A percentile compares a stretch with the other conserved stretches of the same genome.
Evolutionary conservation across 2,888 invertebrate genomes (phyloP).

Genomic region (Nemapogon koenigi): DNA sequence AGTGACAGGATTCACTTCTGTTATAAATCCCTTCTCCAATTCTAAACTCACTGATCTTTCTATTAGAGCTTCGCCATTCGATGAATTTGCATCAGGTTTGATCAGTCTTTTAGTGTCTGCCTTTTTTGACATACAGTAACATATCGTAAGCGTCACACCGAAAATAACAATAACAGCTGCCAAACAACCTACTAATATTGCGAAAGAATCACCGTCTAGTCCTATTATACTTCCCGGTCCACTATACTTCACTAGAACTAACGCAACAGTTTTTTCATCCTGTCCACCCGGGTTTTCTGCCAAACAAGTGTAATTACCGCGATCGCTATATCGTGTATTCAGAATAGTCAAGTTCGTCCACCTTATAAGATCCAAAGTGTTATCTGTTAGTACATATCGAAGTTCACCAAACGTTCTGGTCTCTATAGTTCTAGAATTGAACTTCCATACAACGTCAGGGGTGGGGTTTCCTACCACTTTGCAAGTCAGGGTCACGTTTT

Average conservation of each 20-base stretch:
- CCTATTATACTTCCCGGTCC: constrained; percentile 48
- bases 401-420: constrained; percentile 54
- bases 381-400: constrained; percentile 52
- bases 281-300: constrained; percentile 85
- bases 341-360: constrained; percentile 76
- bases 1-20: constrained; percentile 81
- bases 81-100: constrained; percentile 65
- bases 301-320: constrained; percentile 78
- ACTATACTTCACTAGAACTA: constrained; percentile 61
- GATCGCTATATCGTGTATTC: constrained; percentile 68
- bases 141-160: constrained; percentile 50
- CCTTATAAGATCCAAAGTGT: constrained; percentile 49
- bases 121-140: constrained; percentile 61
- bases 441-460: constrained; percentile 78
- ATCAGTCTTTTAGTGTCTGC: constrained; percentile 64
- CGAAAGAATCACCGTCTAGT: constrained; percentile 56
- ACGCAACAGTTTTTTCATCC: constrained; percentile 75
- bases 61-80: constrained; percentile 71
- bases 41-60: constrained; percentile 77
- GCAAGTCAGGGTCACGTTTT: constrained; percentile 78
- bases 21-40: constrained; percentile 80
- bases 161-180: constrained; percentile 52
- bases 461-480: constrained; percentile 78
- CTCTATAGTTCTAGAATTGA: constrained; percentile 69
- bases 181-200: constrained; percentile 56